Conservation (phyloP, 2,888 invertebrate species). For the Drosophila kuntzei region DNA sequence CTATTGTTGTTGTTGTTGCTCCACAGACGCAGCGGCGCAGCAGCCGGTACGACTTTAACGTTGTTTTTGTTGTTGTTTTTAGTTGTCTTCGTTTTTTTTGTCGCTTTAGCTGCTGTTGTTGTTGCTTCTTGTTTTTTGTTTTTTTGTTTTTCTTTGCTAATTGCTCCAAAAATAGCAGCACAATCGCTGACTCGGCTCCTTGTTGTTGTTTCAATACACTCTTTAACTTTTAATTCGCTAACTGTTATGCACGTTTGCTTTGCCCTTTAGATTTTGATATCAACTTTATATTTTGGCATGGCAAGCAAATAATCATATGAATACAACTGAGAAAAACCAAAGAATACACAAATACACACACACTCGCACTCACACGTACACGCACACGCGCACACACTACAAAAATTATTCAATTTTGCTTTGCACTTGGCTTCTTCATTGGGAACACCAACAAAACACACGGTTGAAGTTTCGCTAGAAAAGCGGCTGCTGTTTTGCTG, state of each 20-base stretch:
- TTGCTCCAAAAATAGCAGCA: slow-evolving; percentile 56
- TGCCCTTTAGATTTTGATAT: slow-evolving; percentile 54
- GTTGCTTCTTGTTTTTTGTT: too few relatives aligned
- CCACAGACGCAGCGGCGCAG: slow-evolving; percentile 44
- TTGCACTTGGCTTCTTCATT: slow-evolving; percentile 63
- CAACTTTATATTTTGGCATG: slow-evolving; percentile 54
- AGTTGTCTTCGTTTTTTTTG: background rate
- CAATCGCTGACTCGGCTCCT: slow-evolving; percentile 45
- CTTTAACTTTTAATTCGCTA: slow-evolving; percentile 37
- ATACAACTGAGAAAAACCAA: slow-evolving; percentile 15
- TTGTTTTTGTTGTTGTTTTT: slow-evolving; percentile 3
- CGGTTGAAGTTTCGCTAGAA: slow-evolving; percentile 61
- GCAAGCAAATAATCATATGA: slow-evolving; percentile 55
- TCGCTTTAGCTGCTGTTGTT: slow-evolving; percentile 16
- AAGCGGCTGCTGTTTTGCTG: slow-evolving; percentile 30
- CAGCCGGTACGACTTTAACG: slow-evolving; percentile 39
- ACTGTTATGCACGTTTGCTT: slow-evolving; percentile 59
- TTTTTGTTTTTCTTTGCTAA: slow-evolving; percentile 41
- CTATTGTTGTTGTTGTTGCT: slow-evolving; percentile 30
- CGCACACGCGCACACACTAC: slow-evolving; percentile 43
- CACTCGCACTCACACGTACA: slow-evolving; percentile 18
- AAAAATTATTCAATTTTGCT: slow-evolving; percentile 75
- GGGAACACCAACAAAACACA: slow-evolving; percentile 52
- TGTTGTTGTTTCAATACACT: slow-evolving; percentile 31
- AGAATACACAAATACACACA: slow-evolving; percentile 15